A percentile compares a stretch with the other conserved stretches of the same genome.
phyloP scores from a whole-genome alignment of 2,113 vertebrate genomes.

The Sardina pilchardus region DNA sequence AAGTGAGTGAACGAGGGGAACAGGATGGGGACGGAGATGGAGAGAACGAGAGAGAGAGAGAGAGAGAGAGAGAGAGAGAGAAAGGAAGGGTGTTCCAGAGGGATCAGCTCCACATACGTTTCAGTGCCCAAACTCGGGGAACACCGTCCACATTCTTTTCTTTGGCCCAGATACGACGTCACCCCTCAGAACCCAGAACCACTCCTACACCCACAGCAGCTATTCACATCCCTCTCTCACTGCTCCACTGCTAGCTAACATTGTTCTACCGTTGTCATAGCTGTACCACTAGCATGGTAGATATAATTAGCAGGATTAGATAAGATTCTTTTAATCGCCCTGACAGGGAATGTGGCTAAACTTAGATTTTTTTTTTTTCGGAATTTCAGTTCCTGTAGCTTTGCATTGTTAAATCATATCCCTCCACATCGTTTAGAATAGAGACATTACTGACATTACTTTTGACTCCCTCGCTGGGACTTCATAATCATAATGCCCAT shows the following conservation, averaged over 20 bases:
- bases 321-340: not conserved
- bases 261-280: not conserved
- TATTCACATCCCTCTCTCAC: not conserved
- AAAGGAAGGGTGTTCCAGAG: not conserved
- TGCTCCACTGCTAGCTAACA: not conserved
- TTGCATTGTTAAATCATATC: not conserved
- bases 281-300: slow-evolving; percentile 3
- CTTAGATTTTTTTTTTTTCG: not conserved
- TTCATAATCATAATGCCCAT: not conserved
- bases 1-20: not conserved
- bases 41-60: not conserved
- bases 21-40: not conserved
- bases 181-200: not conserved
- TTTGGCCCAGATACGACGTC: not conserved
- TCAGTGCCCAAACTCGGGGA: not conserved
- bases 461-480: not conserved
- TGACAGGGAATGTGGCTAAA: not conserved
- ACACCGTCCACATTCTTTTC: not conserved
- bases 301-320: not conserved
- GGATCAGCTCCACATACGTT: slow-evolving; percentile 23
- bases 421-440: not conserved
- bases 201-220: not conserved
- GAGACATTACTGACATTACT: not conserved
- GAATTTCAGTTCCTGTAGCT: not conserved
- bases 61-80: not conserved